phyloP scores from a whole-genome alignment of 2,113 vertebrate species.

The Delphinapterus leucas region DNA sequence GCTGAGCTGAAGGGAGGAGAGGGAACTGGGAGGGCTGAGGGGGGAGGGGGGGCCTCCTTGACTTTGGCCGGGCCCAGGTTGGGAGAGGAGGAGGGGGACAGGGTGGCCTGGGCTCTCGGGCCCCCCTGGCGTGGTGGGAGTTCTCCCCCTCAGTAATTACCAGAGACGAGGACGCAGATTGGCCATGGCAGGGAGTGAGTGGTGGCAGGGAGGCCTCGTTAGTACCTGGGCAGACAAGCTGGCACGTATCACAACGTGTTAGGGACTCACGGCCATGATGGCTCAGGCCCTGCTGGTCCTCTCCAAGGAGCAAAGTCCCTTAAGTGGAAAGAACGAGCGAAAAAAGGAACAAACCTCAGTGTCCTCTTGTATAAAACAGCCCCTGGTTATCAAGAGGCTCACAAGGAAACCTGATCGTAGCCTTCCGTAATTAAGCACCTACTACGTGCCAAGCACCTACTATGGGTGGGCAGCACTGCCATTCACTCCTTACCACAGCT shows the following conservation, averaged over 20 bases:
- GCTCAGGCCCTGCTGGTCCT: not conserved
- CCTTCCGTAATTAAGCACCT: not conserved
- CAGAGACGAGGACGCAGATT: conserved; percentile 91
- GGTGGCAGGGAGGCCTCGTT: conserved; percentile 92
- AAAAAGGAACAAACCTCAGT: not conserved
- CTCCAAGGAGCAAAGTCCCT: not conserved
- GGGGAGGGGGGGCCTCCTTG: not conserved
- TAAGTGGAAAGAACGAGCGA: fast-evolving
- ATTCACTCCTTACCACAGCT: not conserved
- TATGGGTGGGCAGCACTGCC: not conserved
- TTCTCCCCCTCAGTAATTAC: conserved; percentile 85
- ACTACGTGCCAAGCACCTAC: not conserved
- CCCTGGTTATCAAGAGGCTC: not conserved
- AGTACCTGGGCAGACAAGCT: conserved; percentile 91
- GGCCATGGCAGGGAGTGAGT: conserved; percentile 93
- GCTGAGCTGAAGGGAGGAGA: conserved; percentile 81
- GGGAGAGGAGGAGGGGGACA: conserved; percentile 77
- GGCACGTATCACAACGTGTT: conserved; percentile 89
- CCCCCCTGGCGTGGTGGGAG: not conserved
- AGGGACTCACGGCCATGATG: conserved; percentile 62
- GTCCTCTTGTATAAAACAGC: not conserved
- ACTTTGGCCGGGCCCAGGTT: conserved; percentile 83
- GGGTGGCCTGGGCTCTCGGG: conserved; percentile 52
- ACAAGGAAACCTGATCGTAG: fast-evolving
- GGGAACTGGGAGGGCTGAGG: conserved; percentile 61